phyloP scores from a whole-genome alignment of 2,797 vertebrate species.

The Taeniopygia guttata region DNA sequence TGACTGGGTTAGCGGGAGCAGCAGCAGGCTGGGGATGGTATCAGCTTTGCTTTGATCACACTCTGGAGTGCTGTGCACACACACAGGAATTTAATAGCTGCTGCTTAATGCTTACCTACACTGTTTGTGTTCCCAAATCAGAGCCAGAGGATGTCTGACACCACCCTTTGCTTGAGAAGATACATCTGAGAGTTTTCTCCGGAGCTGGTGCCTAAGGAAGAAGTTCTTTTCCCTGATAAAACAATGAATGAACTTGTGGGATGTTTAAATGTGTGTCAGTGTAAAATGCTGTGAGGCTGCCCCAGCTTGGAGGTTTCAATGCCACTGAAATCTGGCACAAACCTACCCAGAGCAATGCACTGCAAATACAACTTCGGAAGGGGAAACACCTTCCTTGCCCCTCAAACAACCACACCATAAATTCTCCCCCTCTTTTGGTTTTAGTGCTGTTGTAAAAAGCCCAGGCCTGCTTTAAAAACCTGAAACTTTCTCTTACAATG shows the following conservation, averaged over 20 bases:
- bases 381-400: not conserved
- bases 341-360: not conserved
- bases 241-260: not conserved
- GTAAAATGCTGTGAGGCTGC: not conserved
- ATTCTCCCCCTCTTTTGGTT: constrained; percentile 12
- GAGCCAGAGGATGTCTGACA: not conserved
- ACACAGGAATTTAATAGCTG: not conserved
- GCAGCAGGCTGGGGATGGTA: not conserved
- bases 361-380: not conserved
- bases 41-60: constrained; percentile 25
- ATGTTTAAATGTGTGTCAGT: too few relatives aligned
- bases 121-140: not conserved
- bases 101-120: not conserved
- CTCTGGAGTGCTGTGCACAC: not conserved
- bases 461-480: constrained; percentile 27
- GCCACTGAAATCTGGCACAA: not conserved
- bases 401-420: not conserved
- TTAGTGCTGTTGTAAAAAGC: constrained; percentile 63
- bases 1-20: constrained; percentile 20
- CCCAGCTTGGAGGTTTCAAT: not conserved
- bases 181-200: not conserved
- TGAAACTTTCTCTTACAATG: constrained; percentile 67
- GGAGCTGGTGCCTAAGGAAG: not conserved
- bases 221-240: not conserved
- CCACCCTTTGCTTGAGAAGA: not conserved